Evolutionary conservation across 2,797 vertebrate species (phyloP), one percentile per base, ranked within the genome.

Genomic region (Meriones psammophilus): DNA sequence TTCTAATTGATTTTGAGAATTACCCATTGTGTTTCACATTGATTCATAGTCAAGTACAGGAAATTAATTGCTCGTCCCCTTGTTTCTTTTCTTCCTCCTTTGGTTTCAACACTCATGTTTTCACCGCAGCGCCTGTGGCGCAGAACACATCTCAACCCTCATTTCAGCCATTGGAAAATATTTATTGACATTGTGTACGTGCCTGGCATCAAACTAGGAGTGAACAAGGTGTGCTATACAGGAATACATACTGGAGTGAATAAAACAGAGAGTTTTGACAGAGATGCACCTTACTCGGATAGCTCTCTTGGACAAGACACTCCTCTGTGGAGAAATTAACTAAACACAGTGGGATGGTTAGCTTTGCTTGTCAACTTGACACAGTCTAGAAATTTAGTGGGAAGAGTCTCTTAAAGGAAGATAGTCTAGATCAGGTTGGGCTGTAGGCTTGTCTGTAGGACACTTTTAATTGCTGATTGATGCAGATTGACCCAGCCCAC

Each of bases 1-100:
- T 93, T 64, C 33, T 79, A 4, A 90, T 30, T 36, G 50, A 85
- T 86, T 93, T 83, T 89, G 76, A 95, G 79, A 83, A 60, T 79
- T 64, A 76, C 24, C 46, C 39, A 14, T 74, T 54, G 50, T 26
- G 22, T 71, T 71, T 71, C 68, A 30, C 33, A 7, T 54, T 56
- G n/a, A 74, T 73, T 90, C 24, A 36, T 33, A 71, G 5, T 86
- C 56, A 77, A 17, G 24, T 3, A 62, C 42, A 30, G 58, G 42
- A 91, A 46, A 58, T 9, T 6, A 58, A 71, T 26, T 26, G 26
- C 30, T 86, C 60, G 42, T 73, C 58, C 46, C 22, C 24, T 39
- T 3, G 13, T 28, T 90, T 78, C 73, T n/a, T 8, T 64, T 74
- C 77, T 64, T 79, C 42, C 39, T 77, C 28, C 58, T n/a, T 88